Conservation (phyloP, 2,797 vertebrate genomes). For the Phoebastria nigripes region DNA sequence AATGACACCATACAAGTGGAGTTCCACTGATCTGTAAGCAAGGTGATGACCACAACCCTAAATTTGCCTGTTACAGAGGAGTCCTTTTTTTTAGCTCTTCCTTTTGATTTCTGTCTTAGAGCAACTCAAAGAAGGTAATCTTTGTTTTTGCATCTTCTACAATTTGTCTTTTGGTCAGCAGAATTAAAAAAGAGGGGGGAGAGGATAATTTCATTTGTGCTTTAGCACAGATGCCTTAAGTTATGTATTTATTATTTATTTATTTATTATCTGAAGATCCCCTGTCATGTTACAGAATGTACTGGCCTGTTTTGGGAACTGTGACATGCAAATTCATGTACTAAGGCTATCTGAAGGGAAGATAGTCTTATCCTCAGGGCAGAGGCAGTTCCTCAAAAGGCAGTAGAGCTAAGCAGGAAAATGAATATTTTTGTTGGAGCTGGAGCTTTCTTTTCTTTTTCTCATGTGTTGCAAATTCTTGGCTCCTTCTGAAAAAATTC, state of each 20-base stretch:
- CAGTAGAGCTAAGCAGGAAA: neutral
- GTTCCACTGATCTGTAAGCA: neutral
- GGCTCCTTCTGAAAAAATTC: neutral
- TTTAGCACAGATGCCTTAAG: neutral
- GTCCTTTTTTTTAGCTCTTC: neutral
- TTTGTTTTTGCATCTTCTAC: neutral
- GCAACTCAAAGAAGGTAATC: neutral
- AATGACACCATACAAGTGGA: neutral
- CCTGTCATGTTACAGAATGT: neutral
- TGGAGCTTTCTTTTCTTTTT: neutral
- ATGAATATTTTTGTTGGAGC: neutral
- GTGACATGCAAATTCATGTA: neutral
- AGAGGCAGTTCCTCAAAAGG: neutral
- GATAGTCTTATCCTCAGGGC: neutral
- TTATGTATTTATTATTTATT: neutral
- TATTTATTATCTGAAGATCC: neutral
- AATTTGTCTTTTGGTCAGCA: neutral
- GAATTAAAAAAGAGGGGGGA: neutral
- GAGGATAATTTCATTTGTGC: neutral
- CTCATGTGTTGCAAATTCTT: neutral
- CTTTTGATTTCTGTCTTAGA: neutral
- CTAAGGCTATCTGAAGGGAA: neutral
- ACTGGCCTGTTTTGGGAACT: neutral
- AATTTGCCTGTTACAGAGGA: neutral
- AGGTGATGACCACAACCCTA: neutral